phyloP scores from a whole-genome alignment of 2,888 invertebrate species.

The Rhyacophila evoluta region DNA sequence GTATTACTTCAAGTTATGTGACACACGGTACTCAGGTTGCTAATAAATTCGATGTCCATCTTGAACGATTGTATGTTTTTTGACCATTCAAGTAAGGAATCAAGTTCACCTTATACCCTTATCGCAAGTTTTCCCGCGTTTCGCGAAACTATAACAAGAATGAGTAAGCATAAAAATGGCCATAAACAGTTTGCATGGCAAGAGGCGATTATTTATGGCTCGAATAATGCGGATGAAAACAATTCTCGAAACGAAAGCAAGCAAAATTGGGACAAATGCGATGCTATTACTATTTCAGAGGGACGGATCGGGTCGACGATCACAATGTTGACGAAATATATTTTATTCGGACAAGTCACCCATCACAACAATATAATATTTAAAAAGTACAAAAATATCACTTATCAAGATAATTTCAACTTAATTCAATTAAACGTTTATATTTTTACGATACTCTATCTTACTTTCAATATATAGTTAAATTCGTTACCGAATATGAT shows the following conservation, averaged over 20 bases:
- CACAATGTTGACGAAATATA: constrained; percentile 27
- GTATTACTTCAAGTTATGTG: too few relatives aligned
- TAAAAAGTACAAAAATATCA: too few relatives aligned
- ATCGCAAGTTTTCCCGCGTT: neutral
- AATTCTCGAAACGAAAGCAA: constrained; percentile 37
- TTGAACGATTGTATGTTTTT: too few relatives aligned
- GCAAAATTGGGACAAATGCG: constrained; percentile 29
- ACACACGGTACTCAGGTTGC: too few relatives aligned
- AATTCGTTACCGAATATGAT: too few relatives aligned
- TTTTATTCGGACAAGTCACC: too few relatives aligned
- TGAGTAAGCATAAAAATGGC: constrained; percentile 50
- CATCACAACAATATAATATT: too few relatives aligned
- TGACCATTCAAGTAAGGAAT: neutral
- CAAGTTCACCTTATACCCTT: neutral
- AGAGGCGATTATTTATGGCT: constrained; percentile 49
- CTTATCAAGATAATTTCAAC: too few relatives aligned
- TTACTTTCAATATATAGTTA: too few relatives aligned
- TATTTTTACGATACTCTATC: too few relatives aligned
- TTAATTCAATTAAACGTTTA: too few relatives aligned
- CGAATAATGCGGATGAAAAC: constrained; percentile 44
- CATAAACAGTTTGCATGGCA: constrained; percentile 47
- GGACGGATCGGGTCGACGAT: constrained; percentile 23
- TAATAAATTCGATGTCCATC: too few relatives aligned
- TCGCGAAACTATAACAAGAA: constrained; percentile 39
- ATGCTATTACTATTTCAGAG: neutral